Conservation (phyloP, 64 coral and sea anemone species). For the Montipora cactus region DNA sequence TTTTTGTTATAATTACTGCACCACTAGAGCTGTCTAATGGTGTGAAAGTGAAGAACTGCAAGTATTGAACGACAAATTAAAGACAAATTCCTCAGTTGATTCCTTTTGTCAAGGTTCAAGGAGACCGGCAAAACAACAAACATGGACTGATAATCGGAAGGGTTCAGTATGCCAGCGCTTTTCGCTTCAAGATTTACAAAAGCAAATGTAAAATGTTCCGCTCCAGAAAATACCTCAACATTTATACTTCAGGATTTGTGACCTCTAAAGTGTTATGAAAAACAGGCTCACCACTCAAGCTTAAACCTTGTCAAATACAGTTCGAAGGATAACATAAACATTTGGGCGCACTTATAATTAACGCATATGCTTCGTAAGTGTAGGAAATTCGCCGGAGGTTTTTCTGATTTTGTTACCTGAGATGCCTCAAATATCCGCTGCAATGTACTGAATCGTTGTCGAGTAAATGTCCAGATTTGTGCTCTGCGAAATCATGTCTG, state of each 20-base stretch:
- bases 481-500: neutral
- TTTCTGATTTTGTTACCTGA: neutral
- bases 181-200: neutral
- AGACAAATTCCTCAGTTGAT: too few species aligned
- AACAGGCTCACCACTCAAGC: neutral
- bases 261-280: neutral
- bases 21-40: neutral
- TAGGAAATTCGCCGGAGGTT: neutral
- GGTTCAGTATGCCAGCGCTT: too few species aligned
- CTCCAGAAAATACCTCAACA: too few species aligned
- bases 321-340: neutral
- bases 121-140: too few species aligned
- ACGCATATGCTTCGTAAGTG: neutral
- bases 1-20: neutral
- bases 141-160: too few species aligned
- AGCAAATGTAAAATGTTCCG: too few species aligned
- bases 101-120: too few species aligned
- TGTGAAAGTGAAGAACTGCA: neutral
- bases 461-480: neutral
- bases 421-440: too few species aligned
- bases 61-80: too few species aligned
- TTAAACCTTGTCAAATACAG: neutral
- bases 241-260: too few species aligned
- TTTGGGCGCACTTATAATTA: neutral
- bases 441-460: neutral